phyloP scores from a whole-genome alignment of 2,113 vertebrate genomes.

The Nesoenas mayeri region DNA sequence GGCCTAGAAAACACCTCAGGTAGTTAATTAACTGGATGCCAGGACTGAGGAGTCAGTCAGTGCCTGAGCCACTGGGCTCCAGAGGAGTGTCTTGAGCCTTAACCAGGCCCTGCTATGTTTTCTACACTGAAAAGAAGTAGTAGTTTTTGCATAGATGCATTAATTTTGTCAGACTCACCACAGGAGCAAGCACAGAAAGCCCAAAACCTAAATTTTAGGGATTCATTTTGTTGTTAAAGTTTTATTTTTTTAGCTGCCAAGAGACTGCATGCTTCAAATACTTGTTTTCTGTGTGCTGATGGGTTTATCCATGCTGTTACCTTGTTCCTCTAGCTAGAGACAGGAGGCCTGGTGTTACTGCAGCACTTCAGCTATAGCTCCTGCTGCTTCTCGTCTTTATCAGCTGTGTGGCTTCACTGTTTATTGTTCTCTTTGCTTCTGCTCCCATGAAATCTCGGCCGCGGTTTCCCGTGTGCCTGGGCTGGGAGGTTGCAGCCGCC shows the following conservation, averaged over 20 bases:
- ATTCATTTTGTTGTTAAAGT: not conserved
- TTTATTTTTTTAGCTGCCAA: not conserved
- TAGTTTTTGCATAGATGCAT: not conserved
- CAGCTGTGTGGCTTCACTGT: not conserved
- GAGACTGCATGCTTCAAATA: accelerated
- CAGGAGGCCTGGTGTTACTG: accelerated
- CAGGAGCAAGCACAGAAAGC: not conserved
- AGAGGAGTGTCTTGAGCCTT: not conserved
- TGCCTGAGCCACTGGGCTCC: not conserved
- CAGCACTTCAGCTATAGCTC: not conserved
- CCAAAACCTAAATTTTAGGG: not conserved
- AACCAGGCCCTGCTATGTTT: not conserved
- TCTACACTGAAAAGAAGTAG: not conserved
- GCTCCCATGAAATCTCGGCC: not conserved
- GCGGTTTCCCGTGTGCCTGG: not conserved
- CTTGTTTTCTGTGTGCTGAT: not conserved
- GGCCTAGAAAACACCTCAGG: not conserved
- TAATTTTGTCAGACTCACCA: not conserved
- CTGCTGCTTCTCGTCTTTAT: not conserved
- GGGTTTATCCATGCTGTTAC: not conserved
- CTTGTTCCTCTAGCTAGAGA: not conserved
- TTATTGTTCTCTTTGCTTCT: not conserved
- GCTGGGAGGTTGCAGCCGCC: not conserved
- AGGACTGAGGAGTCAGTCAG: not conserved
- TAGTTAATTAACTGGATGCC: not conserved